Base-by-base conservation (phyloP, 2,113 vertebrate genomes). In the Nerophis lumbriciformis region DNA sequence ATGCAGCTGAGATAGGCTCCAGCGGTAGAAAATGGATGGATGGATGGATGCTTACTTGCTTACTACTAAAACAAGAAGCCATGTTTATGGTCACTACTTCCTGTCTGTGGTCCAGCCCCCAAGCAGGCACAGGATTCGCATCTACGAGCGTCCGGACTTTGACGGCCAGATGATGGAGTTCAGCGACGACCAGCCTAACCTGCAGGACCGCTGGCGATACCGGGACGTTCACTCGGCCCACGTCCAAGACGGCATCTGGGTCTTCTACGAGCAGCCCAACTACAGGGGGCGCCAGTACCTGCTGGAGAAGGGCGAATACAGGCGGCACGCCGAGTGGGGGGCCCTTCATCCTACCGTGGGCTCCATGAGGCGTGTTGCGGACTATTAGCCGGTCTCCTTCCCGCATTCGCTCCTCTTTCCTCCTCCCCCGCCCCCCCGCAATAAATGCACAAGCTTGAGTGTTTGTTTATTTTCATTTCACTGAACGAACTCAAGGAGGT, bases 261-360 rank as follows among this genome's bases (percentile, higher is more conserved):
- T 97, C 65, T 94, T 97, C 89, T 97, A 94, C 0, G 94, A 98
- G 83, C 91, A 94, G 0, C 91, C 94, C 72, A 95, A 94, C 87
- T 98, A 93, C 88, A 90, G 86, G 0, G 94, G 95, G 28, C 85
- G 92, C 66, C 96, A 98, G 88, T 96, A 95, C 83, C 87, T 95
- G 78, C 89, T 98, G 87, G 91, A 94, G 81, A 94, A 94, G 79
- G 95, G 93, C 4, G 94, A 95, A 11, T 98, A 96, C 86, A 90
- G 88, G 69, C 95, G 94, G 67, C 92, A 92, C 0, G 84, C 86
- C 0, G 93, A 97, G 37, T 98, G 96, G 95, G 94, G 94, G 0
- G 94, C 93, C 51, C 1, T 69, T n/a, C 83, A 76, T 0, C 83
- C 88, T 3, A 81, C 69, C 0, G 69, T 88, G 1, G 82, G 71